phyloP scores from a whole-genome alignment of 2,113 vertebrate species.

The Takifugu bimaculatus region DNA sequence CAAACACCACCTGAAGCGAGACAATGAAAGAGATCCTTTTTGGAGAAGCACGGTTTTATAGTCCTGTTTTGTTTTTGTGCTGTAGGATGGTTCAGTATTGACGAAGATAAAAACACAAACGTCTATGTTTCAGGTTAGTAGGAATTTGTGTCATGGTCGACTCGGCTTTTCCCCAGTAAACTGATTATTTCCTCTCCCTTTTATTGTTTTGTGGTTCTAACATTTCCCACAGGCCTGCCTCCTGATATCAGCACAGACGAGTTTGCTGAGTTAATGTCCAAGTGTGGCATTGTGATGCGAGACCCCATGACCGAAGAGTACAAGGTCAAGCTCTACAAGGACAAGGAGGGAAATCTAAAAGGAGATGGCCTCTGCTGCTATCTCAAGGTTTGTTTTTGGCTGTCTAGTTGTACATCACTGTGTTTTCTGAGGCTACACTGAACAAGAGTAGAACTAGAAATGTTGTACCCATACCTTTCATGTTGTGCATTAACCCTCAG shows the following conservation, averaged over 20 bases:
- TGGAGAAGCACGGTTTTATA: neutral
- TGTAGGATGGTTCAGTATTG: slow-evolving; percentile 93
- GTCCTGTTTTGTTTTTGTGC: slow-evolving; percentile 5
- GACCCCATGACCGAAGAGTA: slow-evolving; percentile 90
- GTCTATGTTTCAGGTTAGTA: slow-evolving; percentile 91
- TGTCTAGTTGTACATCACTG: neutral
- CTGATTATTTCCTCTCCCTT: neutral
- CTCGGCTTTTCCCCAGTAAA: neutral
- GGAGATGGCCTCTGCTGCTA: slow-evolving; percentile 97
- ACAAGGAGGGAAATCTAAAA: slow-evolving; percentile 91
- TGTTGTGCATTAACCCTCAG: no score
- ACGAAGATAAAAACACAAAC: slow-evolving; percentile 91
- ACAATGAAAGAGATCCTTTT: neutral
- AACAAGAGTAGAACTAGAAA: no score
- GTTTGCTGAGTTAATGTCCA: slow-evolving; percentile 91
- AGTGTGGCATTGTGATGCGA: slow-evolving; percentile 93
- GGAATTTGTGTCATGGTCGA: neutral
- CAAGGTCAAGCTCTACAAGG: slow-evolving; percentile 96
- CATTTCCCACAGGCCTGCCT: slow-evolving; percentile 81
- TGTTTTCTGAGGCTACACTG: neutral
- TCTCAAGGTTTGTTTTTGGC: slow-evolving; percentile 81
- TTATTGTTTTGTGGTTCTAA: neutral
- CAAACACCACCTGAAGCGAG: neutral
- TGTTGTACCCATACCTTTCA: no score
- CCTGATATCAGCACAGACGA: slow-evolving; percentile 90